Percentiles rank a stretch among this genome's conserved stretches.
Evolutionary conservation across 2,113 vertebrate genomes (phyloP).

Genomic region (Carettochelys insculpta): DNA sequence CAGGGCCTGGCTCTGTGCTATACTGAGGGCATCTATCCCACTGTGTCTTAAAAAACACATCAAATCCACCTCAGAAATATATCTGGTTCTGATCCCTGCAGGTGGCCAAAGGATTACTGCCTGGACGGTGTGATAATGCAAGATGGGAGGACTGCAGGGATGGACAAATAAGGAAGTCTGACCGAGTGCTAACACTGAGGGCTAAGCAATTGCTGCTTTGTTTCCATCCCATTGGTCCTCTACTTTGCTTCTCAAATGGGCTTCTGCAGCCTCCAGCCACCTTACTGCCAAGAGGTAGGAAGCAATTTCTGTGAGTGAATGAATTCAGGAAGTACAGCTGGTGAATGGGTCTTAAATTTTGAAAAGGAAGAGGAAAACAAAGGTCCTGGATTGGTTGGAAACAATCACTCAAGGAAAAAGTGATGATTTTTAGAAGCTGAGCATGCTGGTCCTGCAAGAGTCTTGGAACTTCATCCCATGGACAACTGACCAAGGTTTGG

Average conservation of each 20-base stretch:
- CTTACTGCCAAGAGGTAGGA: neutral
- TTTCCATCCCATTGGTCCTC: neutral
- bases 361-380: neutral
- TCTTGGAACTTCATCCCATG: neutral
- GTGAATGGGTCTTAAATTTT: neutral
- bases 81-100: neutral
- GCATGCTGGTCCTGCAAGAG: neutral
- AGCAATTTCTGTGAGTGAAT: neutral
- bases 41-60: neutral
- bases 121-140: neutral
- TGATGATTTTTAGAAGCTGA: neutral
- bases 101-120: accelerated
- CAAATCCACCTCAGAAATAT: neutral
- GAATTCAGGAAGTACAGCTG: neutral
- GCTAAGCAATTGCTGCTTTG: neutral
- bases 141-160: constrained; percentile 5
- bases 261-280: neutral
- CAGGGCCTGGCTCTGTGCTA: neutral
- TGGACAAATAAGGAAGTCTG: constrained; percentile 8
- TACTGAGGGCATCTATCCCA: neutral
- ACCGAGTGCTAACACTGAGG: neutral
- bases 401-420: neutral
- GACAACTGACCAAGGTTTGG: constrained; percentile 8
- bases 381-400: neutral
- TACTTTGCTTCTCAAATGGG: neutral